Conservation (phyloP, 2,797 vertebrate species). For the Sebastes cheni region DNA sequence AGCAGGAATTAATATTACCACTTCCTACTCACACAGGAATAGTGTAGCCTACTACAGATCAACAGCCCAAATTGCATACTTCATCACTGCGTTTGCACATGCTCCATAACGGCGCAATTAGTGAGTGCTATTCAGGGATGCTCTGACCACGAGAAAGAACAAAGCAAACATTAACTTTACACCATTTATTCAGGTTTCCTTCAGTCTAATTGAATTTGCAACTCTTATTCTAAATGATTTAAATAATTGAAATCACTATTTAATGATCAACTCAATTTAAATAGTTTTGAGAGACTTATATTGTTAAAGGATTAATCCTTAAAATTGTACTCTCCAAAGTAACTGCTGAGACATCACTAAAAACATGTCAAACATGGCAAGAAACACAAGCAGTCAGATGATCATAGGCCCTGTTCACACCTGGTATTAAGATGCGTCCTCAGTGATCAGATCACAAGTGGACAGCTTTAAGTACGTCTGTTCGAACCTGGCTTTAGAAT, state of each 20-base stretch:
- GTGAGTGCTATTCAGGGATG: conserved; percentile 30
- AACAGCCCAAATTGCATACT: conserved; percentile 48
- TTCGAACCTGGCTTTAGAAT: no score
- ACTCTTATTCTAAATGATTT: not conserved
- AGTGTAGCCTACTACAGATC: conserved; percentile 42
- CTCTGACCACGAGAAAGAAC: conserved; percentile 10
- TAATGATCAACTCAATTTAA: not conserved
- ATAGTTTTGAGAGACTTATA: not conserved
- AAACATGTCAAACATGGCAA: not conserved
- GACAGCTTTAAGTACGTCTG: no score
- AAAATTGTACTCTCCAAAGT: not conserved
- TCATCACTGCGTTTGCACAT: conserved; percentile 40
- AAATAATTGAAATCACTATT: not conserved
- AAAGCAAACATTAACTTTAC: not conserved
- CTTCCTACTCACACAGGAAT: conserved; percentile 65
- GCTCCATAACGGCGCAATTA: conserved; percentile 49
- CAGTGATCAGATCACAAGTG: no score
- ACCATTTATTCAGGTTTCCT: not conserved
- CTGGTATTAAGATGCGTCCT: no score
- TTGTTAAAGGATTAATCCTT: not conserved
- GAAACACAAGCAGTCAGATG: not conserved
- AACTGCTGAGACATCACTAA: not conserved
- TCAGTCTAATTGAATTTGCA: conserved; percentile 1
- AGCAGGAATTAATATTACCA: conserved; percentile 73
- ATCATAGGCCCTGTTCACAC: no score